Percentiles rank a stretch among this genome's conserved stretches.
These are phyloP conservation scores for Perognathus longimembris DNA, from an alignment of 2,113 vertebrate genomes.

Conservation along the genomic window DNA sequence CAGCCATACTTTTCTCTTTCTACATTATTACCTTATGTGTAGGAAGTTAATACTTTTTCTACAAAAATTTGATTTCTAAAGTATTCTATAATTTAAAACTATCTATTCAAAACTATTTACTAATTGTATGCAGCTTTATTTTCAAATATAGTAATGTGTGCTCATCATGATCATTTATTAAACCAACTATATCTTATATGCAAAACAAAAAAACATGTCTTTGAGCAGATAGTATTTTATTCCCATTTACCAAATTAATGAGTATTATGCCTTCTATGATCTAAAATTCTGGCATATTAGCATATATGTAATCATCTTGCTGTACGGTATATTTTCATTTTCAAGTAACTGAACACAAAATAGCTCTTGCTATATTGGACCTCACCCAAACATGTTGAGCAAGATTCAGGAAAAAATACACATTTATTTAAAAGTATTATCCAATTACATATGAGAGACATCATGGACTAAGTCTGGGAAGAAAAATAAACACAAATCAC, in stretches of 20 bases:
- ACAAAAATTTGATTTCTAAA: slow-evolving; percentile 2
- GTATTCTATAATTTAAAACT: neutral
- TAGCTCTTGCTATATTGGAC: neutral
- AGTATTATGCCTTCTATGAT: neutral
- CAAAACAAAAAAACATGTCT: neutral
- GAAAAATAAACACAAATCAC: neutral
- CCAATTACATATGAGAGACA: neutral
- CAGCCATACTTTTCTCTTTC: neutral
- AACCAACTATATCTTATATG: neutral
- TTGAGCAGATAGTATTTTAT: neutral
- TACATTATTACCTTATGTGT: neutral
- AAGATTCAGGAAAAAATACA: slow-evolving; percentile 20
- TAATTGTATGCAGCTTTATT: neutral
- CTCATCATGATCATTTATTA: slow-evolving; percentile 25
- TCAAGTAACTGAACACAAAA: slow-evolving; percentile 54
- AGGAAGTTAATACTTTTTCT: neutral
- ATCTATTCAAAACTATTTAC: slow-evolving; percentile 6
- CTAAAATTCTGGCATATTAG: slow-evolving; percentile 21
- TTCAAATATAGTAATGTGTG: neutral
- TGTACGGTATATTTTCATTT: slow-evolving; percentile 45
- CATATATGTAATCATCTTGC: slow-evolving; percentile 34
- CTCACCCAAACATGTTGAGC: neutral
- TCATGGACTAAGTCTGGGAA: neutral
- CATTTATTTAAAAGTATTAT: neutral
- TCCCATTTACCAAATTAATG: slow-evolving; percentile 42